Evolutionary conservation across 2,797 vertebrate genomes (phyloP).

Genomic region (Poeciliopsis turneri): DNA sequence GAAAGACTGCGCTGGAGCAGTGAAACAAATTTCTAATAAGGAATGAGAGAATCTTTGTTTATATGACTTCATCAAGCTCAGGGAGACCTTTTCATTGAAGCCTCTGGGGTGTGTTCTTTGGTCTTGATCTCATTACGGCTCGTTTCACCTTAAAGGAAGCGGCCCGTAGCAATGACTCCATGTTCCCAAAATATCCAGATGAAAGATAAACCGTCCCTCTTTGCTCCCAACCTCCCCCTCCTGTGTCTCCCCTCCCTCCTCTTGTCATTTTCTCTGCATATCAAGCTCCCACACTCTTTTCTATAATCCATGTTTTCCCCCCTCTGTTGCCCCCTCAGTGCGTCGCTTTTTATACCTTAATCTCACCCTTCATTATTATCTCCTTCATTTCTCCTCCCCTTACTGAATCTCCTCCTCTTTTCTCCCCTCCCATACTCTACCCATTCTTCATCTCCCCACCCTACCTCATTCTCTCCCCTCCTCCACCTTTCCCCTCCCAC

Average conservation of each 20-base stretch:
- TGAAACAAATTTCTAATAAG: constrained; percentile 12
- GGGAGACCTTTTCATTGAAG: constrained; percentile 44
- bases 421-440: constrained; percentile 50
- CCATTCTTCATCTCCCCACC: constrained; percentile 41
- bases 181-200: constrained; percentile 82
- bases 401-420: constrained; percentile 56
- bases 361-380: constrained; percentile 55
- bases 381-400: constrained; percentile 54
- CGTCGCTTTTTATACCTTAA: constrained; percentile 47
- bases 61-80: constrained; percentile 34
- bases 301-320: constrained; percentile 28
- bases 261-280: constrained; percentile 49
- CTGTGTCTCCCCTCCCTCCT: constrained; percentile 24
- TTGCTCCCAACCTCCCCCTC: constrained; percentile 30
- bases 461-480: constrained; percentile 57
- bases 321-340: background rate
- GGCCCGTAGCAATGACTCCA: constrained; percentile 58
- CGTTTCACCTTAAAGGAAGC: constrained; percentile 62
- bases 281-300: constrained; percentile 49
- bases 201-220: constrained; percentile 71
- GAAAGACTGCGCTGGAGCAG: background rate
- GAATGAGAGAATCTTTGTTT: constrained; percentile 11
- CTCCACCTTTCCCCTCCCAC: constrained; percentile 73
- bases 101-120: constrained; percentile 37
- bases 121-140: constrained; percentile 43